A percentile compares a stretch with the other conserved stretches of the same genome.
Conservation (phyloP, 1,140 invertebrate genomes). For the Drosophila micromelanica region DNA sequence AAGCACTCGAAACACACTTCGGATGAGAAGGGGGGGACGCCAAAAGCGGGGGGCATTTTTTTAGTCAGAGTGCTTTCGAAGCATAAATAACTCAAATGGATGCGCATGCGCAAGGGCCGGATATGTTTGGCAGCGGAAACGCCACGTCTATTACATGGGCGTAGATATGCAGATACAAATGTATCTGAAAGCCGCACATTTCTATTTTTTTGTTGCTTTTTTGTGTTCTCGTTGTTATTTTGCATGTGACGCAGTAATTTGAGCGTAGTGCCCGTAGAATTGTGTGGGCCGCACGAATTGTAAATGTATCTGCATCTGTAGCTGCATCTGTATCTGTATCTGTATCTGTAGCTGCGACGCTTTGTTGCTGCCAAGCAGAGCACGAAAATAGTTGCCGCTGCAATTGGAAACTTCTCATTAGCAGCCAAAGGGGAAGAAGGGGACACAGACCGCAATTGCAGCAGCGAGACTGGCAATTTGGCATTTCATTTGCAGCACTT, state of each 20-base stretch:
- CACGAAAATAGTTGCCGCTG: conserved; percentile 66
- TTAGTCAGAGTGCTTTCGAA: conserved; percentile 38
- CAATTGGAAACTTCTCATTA: conserved; percentile 69
- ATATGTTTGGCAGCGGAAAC: conserved; percentile 69
- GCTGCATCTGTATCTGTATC: conserved; percentile 40
- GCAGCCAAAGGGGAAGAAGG: not conserved
- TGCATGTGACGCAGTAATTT: conserved; percentile 63
- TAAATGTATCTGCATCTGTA: conserved; percentile 53
- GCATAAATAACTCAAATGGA: conserved; percentile 55
- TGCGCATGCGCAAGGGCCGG: conserved; percentile 68
- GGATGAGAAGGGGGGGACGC: not conserved
- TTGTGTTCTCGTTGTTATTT: conserved; percentile 34
- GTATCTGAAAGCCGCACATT: conserved; percentile 45
- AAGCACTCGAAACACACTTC: conserved; percentile 21
- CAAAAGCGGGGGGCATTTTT: no score
- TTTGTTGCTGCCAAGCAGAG: conserved; percentile 78
- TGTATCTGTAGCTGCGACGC: conserved; percentile 31
- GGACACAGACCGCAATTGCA: conserved; percentile 2
- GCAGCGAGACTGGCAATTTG: conserved; percentile 40
- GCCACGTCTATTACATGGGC: conserved; percentile 60
- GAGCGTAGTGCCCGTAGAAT: conserved; percentile 33
- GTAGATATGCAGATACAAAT: conserved; percentile 57
- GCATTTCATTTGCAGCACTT: conserved; percentile 59
- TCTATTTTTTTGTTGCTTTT: conserved; percentile 39
- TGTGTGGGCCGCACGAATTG: conserved; percentile 53